Base-by-base conservation (phyloP, 2,888 invertebrate species). In the Watsonalla binaria region DNA sequence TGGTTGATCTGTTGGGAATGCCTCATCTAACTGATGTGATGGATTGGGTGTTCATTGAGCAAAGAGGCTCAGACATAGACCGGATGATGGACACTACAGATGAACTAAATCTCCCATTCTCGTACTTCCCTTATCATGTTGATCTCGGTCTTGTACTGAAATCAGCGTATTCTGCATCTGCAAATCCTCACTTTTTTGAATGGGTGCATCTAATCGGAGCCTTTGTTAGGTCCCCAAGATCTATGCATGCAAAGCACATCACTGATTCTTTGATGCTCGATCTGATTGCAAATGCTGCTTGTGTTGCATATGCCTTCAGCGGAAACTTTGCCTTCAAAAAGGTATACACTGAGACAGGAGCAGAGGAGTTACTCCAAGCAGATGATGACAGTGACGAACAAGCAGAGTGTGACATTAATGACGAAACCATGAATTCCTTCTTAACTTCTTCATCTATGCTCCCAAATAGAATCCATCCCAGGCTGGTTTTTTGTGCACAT, bases 171-270 rank as follows among this genome's bases (percentile, higher is more conserved):
- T 51, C 51, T 13, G 51, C 51, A 33, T 34, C 51, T n/a, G 46
- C 46, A 5, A 51, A 51, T 34, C 51, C 45, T 6, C 35, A 46
- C n/a, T 51, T 51, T 45, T 51, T 46, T 33, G 51, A 51, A 34
- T 51, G 51, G 51, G 51, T 51, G 5, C 51, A 51, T 34, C 45
- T 51, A 34, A 46, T 46, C 2, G 51, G 46, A n/a, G 51, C 51
- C 7, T 13, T 51, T 11, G 33, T 51, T 5, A 45, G 51, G 24
- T 46, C 46, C 6, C 45, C 33, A 15, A 24, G 51, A 7, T 51
- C 51, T 6, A 46, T 33, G 46, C 35, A 35, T 35, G 51, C 51
- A 5, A 51, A 35, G n/a, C 51, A 51, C 35, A 45, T 51, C 14
- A 46, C 51, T n/a, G 51, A 46, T n/a, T 33, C 45, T 6, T 13